Evolutionary conservation across 1,140 invertebrate genomes (phyloP), one percentile per base, ranked within the genome.

Genomic region (Octopus sinensis): DNA sequence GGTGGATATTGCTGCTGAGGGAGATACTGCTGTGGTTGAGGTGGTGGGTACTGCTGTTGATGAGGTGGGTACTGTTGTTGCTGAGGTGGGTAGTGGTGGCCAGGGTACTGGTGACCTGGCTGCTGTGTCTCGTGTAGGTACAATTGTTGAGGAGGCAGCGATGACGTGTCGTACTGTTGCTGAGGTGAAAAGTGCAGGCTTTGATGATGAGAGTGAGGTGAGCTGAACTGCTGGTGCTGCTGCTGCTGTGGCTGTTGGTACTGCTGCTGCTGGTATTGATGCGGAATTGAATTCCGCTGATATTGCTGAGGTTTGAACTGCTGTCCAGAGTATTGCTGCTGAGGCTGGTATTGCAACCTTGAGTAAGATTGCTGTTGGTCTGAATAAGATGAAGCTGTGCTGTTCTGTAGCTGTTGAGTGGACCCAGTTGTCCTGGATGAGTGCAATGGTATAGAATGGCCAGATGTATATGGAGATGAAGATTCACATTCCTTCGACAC

Each of bases 41-140:
- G 79, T 76, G 79, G 30, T 79, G 62, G 5, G 56, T 79, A 56
- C 79, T 82, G 76, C 79, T 80, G 79, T 79, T 76, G n/a, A 53
- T n/a, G 43, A 53, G 23, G 17, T 56, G n/a, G 23, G 78, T 71
- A 30, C 62, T 78, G 9, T 78, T 76, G 4, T 79, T 78, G 10
- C 62, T 23, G 43, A 78, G 51, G 30, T 79, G 53, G n/a, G 54
- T 73, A 53, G 9, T 62, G 56, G 9, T 62, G 56, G 56, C 9
- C 9, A 62, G 17, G 4, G 56, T 62, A 62, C 17, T 9, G 56
- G 9, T 9, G 56, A 12, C 9, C 17, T 62, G 56, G 56, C 56
- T 79, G 76, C 76, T 84, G 77, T 79, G 73, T 79, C 7, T 81
- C 13, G 51, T 81, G 73, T n/a, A 77, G 75, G 30, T 75, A n/a